Percentiles rank a stretch among this genome's conserved stretches.
Evolutionary conservation across 2,797 vertebrate species (phyloP).

Genomic region (Notoglanidium macrostoma): DNA sequence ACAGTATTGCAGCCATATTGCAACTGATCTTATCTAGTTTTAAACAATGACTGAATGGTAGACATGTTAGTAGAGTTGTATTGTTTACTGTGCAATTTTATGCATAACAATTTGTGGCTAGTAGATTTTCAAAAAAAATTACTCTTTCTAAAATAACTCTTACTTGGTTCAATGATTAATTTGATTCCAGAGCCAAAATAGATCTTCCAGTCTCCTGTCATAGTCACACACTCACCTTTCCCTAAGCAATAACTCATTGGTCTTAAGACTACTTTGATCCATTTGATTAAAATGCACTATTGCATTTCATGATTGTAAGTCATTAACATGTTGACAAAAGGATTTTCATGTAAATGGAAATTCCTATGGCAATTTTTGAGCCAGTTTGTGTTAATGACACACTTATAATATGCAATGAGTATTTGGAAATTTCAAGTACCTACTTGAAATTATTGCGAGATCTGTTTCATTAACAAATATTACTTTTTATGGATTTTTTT

Average conservation of each 20-base stretch:
- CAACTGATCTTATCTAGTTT: background rate
- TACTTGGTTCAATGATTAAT: constrained; percentile 7
- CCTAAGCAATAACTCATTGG: constrained; percentile 1
- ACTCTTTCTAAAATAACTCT: too few species aligned
- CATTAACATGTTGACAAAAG: background rate
- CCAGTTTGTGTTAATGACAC: background rate
- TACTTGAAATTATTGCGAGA: background rate
- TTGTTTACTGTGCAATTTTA: background rate
- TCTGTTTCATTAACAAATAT: background rate
- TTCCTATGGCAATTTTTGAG: background rate
- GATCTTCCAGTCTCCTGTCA: background rate
- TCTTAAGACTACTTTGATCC: background rate
- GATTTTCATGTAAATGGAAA: background rate
- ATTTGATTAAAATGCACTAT: background rate
- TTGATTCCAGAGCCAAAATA: constrained; percentile 26
- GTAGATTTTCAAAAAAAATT: background rate
- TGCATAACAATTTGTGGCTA: background rate
- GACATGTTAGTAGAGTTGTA: background rate
- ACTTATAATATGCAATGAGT: background rate
- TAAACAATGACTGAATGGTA: background rate
- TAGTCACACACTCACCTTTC: constrained; percentile 6
- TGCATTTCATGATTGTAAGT: background rate
- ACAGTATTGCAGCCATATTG: background rate
- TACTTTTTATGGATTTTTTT: background rate
- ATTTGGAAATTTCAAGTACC: background rate